These are phyloP conservation scores for Loriculus beryllinus DNA, from an alignment of 2,797 vertebrate species.

Conservation along the genomic window DNA sequence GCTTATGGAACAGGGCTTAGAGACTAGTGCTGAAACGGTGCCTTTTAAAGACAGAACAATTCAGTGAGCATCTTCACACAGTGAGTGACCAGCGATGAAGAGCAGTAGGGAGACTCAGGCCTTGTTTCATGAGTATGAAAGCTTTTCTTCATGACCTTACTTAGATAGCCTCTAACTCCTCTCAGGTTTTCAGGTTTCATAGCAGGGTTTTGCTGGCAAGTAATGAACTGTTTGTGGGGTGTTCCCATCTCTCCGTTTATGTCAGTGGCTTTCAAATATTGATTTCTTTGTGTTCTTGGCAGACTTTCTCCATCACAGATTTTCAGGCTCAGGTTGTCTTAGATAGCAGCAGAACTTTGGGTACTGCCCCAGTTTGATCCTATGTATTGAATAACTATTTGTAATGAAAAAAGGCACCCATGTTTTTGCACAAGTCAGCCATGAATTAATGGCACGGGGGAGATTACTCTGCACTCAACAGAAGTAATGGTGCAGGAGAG, in stretches of 20 bases:
- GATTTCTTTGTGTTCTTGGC: neutral
- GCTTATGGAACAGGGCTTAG: neutral
- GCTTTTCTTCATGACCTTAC: neutral
- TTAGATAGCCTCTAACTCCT: neutral
- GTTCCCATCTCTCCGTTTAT: neutral
- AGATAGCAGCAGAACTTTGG: neutral
- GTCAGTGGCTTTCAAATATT: neutral
- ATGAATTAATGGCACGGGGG: neutral
- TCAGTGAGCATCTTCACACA: neutral
- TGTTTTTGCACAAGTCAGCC: neutral
- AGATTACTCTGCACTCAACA: neutral
- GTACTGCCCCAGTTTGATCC: neutral
- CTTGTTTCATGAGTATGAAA: neutral
- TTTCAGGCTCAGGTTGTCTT: neutral
- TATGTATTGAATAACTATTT: fast-evolving
- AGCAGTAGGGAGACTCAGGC: neutral
- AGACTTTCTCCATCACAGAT: neutral
- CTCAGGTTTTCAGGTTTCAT: neutral
- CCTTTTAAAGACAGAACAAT: neutral
- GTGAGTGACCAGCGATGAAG: neutral
- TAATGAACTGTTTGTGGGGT: neutral
- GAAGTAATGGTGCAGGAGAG: neutral
- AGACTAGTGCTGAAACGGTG: neutral
- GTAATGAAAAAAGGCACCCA: neutral
- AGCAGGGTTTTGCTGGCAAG: neutral